Base-by-base conservation (phyloP, 2,888 invertebrate species). In the Ennomos quercinarius region DNA sequence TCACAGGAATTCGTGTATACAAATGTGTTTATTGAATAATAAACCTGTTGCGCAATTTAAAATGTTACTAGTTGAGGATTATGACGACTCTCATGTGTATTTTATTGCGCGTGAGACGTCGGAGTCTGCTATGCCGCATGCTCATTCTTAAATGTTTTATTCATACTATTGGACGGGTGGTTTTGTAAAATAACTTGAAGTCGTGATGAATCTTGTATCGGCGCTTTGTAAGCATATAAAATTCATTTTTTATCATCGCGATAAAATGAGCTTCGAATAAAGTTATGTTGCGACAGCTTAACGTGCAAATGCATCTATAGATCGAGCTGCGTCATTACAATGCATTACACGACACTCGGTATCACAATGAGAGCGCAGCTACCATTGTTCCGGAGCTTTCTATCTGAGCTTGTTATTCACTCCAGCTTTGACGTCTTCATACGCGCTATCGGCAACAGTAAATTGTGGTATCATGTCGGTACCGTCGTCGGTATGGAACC, bases 391-490 rank as follows among this genome's bases (percentile, higher is more conserved):
- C 72, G 71, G 67, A 67, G 78, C 81, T 78, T 77, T 80, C 74
- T 85, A 87, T 87, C 84, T 80, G 70, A 77, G 77, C 76, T 74
- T 81, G 84, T 84, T 83, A 84, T 82, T 81, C 83, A 83, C 78
- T 81, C 70, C 68, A 70, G 78, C 74, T 81, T 84, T 92, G 91
- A 91, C 88, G 84, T 92, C 90, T 91, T 91, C 87, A 92, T 91
- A 84, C 73, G 80, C 78, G 76, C 81, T 88, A 89, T 90, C 88
- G 78, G 78, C 82, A 84, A 84, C 83, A 85, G 88, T 91, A 88
- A 91, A 91, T 91, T 89, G 90, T 91, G 77, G 89, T 91, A 91
- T 89, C 90, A 81, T 89, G 90, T 89, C 84, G 81, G 87, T 88
- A 87, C 80, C 86, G 86, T 87, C 87, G 87, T 86, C 89, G 87